Percentiles rank a stretch among this genome's conserved stretches.
Evolutionary conservation across 2,888 invertebrate genomes (phyloP).

Genomic region (Pterostichus niger): DNA sequence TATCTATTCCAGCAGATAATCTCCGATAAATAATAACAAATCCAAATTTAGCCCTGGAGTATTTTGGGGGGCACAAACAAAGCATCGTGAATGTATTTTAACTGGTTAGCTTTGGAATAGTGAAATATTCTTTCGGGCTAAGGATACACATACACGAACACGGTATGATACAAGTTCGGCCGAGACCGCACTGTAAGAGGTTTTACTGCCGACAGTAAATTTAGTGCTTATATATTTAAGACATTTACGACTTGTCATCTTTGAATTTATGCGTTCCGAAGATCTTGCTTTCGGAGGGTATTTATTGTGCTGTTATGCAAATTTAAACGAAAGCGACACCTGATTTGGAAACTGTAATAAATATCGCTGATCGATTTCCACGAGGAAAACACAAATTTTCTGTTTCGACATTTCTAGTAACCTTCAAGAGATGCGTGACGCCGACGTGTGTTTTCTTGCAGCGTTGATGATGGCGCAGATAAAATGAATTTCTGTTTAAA

Average conservation of each 20-base stretch:
- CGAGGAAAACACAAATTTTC: slow-evolving; percentile 36
- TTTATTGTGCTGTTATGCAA: slow-evolving; percentile 66
- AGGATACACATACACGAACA: slow-evolving; percentile 30
- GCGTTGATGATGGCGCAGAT: too few species aligned
- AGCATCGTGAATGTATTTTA: slow-evolving; percentile 46
- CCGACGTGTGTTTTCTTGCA: neutral
- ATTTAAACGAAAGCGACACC: slow-evolving; percentile 66
- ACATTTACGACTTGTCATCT: slow-evolving; percentile 67
- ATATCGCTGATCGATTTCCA: slow-evolving; percentile 54
- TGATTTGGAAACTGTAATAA: slow-evolving; percentile 62
- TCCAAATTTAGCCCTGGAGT: slow-evolving; percentile 34
- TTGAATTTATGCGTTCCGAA: slow-evolving; percentile 63
- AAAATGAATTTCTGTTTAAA: too few species aligned
- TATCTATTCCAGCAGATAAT: too few species aligned
- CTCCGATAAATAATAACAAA: slow-evolving; percentile 20
- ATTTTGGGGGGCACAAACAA: neutral
- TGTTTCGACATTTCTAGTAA: neutral
- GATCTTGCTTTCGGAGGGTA: slow-evolving; percentile 58
- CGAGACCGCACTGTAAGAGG: slow-evolving; percentile 34
- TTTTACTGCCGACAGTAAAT: slow-evolving; percentile 65
- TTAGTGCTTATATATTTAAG: slow-evolving; percentile 66
- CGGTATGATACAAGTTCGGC: slow-evolving; percentile 38
- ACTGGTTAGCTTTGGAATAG: neutral
- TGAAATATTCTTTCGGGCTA: slow-evolving; percentile 23
- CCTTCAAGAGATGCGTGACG: neutral